Evolutionary conservation across 2,888 invertebrate species (phyloP).

Genomic region (Aplocera efformata): DNA sequence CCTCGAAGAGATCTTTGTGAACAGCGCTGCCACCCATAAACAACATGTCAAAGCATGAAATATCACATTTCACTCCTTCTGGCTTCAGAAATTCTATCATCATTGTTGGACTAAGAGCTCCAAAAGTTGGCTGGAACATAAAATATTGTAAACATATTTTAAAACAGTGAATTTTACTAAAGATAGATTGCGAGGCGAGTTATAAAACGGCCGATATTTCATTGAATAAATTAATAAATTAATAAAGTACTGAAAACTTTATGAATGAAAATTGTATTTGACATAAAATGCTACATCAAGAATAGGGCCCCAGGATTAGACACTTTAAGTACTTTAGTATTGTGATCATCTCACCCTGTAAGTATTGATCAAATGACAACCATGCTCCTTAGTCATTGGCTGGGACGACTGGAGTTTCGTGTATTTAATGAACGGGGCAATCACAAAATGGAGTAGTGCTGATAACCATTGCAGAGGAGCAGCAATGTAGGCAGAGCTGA

Average conservation of each 20-base stretch:
- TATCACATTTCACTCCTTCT: neutral
- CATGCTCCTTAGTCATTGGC: slow-evolving; percentile 34
- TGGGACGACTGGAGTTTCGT: slow-evolving; percentile 45
- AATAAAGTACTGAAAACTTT: no score
- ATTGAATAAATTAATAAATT: no score
- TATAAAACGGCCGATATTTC: no score
- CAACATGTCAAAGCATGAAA: neutral
- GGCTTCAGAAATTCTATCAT: neutral
- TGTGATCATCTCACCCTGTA: slow-evolving; percentile 42
- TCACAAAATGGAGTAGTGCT: slow-evolving; percentile 34
- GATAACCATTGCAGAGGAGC: slow-evolving; percentile 56
- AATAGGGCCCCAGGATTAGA: no score
- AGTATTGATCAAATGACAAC: slow-evolving; percentile 42
- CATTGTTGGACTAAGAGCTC: no score
- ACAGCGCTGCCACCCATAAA: neutral
- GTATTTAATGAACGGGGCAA: slow-evolving; percentile 39
- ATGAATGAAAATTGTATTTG: no score
- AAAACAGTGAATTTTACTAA: no score
- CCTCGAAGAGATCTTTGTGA: neutral
- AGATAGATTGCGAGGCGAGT: no score
- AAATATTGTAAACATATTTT: no score
- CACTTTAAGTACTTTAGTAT: no score
- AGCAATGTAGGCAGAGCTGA: slow-evolving; percentile 31
- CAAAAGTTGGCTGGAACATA: no score
- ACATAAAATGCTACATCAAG: no score